Evolutionary conservation across 30 jellyfish, hydroid and myxozoan genomes (phyloP).

Genomic region (Cassiopea xamachana): DNA sequence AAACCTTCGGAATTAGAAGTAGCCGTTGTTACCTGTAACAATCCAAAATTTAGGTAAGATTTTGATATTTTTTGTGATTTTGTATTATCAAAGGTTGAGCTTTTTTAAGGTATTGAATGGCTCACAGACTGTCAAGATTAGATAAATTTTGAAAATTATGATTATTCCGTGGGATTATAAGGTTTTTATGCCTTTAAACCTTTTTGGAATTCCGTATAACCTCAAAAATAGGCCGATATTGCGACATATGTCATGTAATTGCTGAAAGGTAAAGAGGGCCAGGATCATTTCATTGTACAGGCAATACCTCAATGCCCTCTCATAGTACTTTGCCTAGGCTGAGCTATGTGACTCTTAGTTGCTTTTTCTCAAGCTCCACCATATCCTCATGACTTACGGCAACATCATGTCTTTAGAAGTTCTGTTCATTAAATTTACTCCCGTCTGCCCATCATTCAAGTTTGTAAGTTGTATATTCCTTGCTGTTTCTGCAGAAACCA

Average conservation of each 20-base stretch:
- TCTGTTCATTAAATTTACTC: no score
- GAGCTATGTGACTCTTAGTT: no score
- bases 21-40: slow-evolving; percentile 73
- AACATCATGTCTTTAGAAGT: no score
- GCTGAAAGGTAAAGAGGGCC: neutral
- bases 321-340: no score
- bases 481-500: no score
- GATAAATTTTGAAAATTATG: neutral
- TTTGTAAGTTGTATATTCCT: no score
- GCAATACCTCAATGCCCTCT: neutral
- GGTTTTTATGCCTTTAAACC: neutral
- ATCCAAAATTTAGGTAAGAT: slow-evolving; percentile 79
- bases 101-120: neutral
- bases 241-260: neutral
- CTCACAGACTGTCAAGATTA: neutral
- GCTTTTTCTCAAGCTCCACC: no score
- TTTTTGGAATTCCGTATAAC: neutral
- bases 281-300: neutral
- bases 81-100: neutral
- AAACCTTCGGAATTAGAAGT: slow-evolving; percentile 98
- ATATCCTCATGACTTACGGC: no score
- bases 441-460: no score
- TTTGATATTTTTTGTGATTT: neutral
- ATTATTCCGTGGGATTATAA: neutral
- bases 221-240: neutral